Evolutionary conservation across 2,888 invertebrate genomes (phyloP).

Genomic region (Disparrhopalites patrizii): DNA sequence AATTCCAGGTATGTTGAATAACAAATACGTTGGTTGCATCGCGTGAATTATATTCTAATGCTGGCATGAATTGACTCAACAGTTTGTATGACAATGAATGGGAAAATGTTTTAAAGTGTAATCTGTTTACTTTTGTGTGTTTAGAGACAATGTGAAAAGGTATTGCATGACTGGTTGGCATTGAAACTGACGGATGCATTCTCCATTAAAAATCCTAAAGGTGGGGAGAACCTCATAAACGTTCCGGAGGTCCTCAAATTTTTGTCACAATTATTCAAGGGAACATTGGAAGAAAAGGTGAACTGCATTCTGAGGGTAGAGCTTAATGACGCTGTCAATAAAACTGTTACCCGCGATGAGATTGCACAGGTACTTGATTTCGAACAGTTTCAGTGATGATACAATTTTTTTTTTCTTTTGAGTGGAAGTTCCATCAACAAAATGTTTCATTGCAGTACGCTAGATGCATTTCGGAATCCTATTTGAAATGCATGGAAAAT

Average conservation of each 20-base stretch:
- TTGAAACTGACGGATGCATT: constrained; percentile 19
- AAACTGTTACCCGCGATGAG: constrained; percentile 40
- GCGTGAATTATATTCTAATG: too few species aligned
- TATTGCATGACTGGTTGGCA: constrained; percentile 45
- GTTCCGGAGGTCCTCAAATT: constrained; percentile 37
- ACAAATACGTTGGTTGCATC: not conserved
- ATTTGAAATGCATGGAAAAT: constrained; percentile 40
- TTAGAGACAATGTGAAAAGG: constrained; percentile 42
- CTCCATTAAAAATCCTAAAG: constrained; percentile 34
- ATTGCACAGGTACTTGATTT: constrained; percentile 38
- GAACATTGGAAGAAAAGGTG: constrained; percentile 42
- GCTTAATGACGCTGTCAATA: constrained; percentile 7
- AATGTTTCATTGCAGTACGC: constrained; percentile 41
- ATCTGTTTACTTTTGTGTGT: not conserved
- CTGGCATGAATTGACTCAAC: too few species aligned
- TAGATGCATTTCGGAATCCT: constrained; percentile 42
- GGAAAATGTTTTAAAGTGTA: not conserved
- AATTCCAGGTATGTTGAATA: constrained; percentile 33
- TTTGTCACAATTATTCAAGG: constrained; percentile 40
- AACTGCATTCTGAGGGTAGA: constrained; percentile 37
- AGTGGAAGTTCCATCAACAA: too few species aligned
- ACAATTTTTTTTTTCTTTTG: too few species aligned
- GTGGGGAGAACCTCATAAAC: constrained; percentile 34
- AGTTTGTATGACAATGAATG: too few species aligned
- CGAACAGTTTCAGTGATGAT: too few species aligned